Base-by-base conservation (phyloP, 2,797 vertebrate genomes). In the Astyanax mexicanus region DNA sequence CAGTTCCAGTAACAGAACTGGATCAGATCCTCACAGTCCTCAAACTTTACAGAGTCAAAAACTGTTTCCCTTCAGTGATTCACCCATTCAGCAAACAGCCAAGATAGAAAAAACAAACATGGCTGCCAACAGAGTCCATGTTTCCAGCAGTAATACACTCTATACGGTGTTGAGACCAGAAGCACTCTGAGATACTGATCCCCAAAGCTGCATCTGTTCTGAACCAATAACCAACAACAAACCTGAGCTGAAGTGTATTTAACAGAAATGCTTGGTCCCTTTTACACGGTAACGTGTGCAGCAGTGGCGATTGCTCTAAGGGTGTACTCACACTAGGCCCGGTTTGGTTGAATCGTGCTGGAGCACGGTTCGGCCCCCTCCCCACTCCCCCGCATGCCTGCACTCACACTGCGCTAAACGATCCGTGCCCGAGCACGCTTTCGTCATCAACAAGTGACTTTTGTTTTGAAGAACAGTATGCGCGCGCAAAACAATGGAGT, bases 111-210 rank as follows among this genome's bases (percentile, higher is more conserved):
- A 42, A 23, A n/a, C 13, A 19, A 9, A 15, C 47, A 6, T 38
- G 62, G 52, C 9, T 55, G 60, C 67, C 72, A 75, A 42, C 13
- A 0, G 45, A 58, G n/a, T 54, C 65, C 69, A 84, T 80, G 80
- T 88, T 88, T 89, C 86, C 87, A 80, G 47, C 65, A 67, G 61
- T 80, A 80, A 81, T 88, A 80, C 72, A 72, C 73, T 60, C 32
- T 68, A 74, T 84, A 75, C 65, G 27, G 69, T 58, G n/a, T n/a
- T 58, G 74, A 77, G 67, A 82, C 68, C 27, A 72, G 84, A 12
- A 68, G 65, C n/a, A 64, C 10, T 37, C 42, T 38, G 70, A 61
- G 61, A 44, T 72, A 57, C n/a, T n/a, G 70, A 72, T 60, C 44
- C 35, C 49, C 27, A 62, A 38, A 35, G 17, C 3, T 1, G 5